Base-by-base conservation (phyloP, 1,140 invertebrate species). In the Cryptotermes secundus region DNA sequence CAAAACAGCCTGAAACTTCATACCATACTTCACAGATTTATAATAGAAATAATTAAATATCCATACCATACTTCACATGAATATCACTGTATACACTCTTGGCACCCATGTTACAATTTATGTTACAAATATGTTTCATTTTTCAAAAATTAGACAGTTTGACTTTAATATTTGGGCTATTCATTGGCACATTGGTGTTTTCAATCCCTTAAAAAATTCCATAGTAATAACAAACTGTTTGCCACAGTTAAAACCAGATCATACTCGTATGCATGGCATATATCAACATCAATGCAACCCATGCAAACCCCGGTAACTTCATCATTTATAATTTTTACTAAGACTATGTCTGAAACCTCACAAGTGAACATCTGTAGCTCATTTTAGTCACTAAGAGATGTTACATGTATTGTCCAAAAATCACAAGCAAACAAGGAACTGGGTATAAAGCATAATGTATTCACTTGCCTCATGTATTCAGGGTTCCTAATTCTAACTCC, bases 71-170 rank as follows among this genome's bases (percentile, higher is more conserved):
- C 7, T 31, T 72, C 59, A 72, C 26, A n/a, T n/a, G 26, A 72
- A 31, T 31, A 26, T 31, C n/a, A 72, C 9, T n/a, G 31, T n/a
- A 72, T 31, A 72, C n/a, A 72, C 26, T 31, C 14, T 72, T 31
- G 4, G 31, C n/a, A n/a, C n/a, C n/a, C n/a, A 31, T 72, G 59
- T 72, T 72, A n/a, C 59, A 72, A 72, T 72, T 72, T 31, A 72
- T 72, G 31, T n/a, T 72, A 72, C 59, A 72, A 72, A 72, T 72
- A 72, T 16, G 14, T 72, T 72, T 31, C 59, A 72, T 14, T 72
- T 72, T 49, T 72, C 31, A 72, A 59, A 59, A 59, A 72, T 72
- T 72, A 72, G 26, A 72, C 59, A 72, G n/a, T 72, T 72, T 59
- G 6, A 24, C 26, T 59, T 59, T 22, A 59, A 59, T 59, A 59